Conservation (phyloP, 2,888 invertebrate genomes). For the Teleiodes luculella region DNA sequence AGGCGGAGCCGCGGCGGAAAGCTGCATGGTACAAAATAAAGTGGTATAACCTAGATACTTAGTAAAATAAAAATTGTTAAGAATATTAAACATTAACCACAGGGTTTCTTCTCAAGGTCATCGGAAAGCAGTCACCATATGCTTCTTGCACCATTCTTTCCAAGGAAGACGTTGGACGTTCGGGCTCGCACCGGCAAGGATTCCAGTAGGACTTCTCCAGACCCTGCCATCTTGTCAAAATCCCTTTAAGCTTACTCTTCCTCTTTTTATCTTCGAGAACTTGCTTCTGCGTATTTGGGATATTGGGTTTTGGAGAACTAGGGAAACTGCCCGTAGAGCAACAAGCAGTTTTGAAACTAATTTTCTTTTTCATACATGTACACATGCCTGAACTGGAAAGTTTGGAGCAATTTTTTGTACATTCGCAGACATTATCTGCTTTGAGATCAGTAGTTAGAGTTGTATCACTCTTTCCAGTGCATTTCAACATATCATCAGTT, state of each 20-base stretch:
- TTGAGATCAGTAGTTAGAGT: too few species aligned
- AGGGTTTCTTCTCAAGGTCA: slow-evolving; percentile 38
- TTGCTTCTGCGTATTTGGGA: neutral
- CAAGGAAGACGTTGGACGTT: neutral
- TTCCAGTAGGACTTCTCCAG: neutral
- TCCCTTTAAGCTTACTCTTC: neutral
- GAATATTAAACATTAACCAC: neutral
- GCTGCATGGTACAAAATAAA: too few species aligned
- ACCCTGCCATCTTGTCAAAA: neutral
- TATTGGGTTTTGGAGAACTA: neutral
- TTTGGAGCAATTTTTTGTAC: neutral
- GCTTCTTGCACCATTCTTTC: slow-evolving; percentile 21
- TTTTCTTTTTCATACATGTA: neutral
- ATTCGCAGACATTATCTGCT: neutral
- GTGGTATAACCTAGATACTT: too few species aligned
- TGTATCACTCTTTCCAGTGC: too few species aligned
- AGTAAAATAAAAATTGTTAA: neutral
- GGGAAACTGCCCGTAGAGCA: neutral
- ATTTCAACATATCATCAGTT: too few species aligned
- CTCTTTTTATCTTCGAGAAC: neutral
- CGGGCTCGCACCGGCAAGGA: neutral
- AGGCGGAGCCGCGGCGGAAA: too few species aligned
- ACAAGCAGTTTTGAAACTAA: neutral
- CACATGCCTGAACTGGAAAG: neutral
- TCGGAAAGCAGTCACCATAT: slow-evolving; percentile 39